phyloP scores from a whole-genome alignment of 2,797 vertebrate genomes.

The Sebastes aleutianus region DNA sequence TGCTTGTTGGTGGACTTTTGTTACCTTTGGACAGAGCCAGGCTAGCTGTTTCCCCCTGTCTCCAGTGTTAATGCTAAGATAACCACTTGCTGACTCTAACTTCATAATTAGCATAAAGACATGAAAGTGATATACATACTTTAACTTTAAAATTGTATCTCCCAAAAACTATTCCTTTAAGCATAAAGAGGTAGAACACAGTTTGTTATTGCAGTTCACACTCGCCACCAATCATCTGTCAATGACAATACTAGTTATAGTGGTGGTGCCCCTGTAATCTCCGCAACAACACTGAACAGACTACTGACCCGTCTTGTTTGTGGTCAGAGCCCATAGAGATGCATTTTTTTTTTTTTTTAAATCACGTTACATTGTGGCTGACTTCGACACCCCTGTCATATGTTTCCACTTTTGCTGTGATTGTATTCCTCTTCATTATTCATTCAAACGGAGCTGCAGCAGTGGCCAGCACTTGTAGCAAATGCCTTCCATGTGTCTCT shows the following conservation, averaged over 20 bases:
- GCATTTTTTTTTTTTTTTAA: neutral
- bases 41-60: too few species aligned
- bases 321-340: conserved; percentile 16
- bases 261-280: neutral
- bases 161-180: neutral
- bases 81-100: neutral
- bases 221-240: neutral
- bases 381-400: conserved; percentile 57
- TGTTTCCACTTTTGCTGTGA: conserved; percentile 81
- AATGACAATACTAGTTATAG: neutral
- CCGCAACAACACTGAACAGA: neutral
- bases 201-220: neutral
- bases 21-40: neutral
- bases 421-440: conserved; percentile 81
- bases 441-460: conserved; percentile 70
- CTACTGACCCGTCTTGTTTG: conserved; percentile 14
- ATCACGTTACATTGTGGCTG: conserved; percentile 43
- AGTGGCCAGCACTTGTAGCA: conserved; percentile 64
- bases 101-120: neutral
- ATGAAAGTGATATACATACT: neutral
- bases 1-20: too few species aligned
- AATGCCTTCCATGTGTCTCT: conserved; percentile 81
- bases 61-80: rapidly evolving
- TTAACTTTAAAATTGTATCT: neutral
- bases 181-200: neutral